These are phyloP conservation scores for Anoura caudifer DNA, from an alignment of 2,113 vertebrate species.

Conservation along the genomic window DNA sequence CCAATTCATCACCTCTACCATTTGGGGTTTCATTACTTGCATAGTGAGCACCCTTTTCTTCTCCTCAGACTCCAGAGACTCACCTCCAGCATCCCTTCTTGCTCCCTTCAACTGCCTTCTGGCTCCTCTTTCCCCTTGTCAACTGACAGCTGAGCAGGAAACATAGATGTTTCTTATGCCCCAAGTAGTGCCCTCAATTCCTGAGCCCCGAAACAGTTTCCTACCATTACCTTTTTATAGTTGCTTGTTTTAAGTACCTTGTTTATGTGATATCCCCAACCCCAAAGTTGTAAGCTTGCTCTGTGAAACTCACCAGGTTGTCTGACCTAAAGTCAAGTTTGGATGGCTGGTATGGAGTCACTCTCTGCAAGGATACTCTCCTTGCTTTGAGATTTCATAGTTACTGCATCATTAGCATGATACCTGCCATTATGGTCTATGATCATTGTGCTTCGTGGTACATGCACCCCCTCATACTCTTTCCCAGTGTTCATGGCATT, in stretches of 20 bases:
- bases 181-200: not conserved
- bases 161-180: conserved; percentile 53
- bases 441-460: conserved; percentile 58
- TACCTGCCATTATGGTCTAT: conserved; percentile 32
- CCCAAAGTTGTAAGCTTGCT: not conserved
- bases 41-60: not conserved
- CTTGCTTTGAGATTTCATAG: not conserved
- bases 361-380: not conserved
- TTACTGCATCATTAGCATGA: conserved; percentile 39
- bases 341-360: not conserved
- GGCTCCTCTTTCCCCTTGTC: not conserved
- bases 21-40: conserved; percentile 13
- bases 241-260: conserved; percentile 13
- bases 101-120: conserved; percentile 18
- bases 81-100: not conserved
- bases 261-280: not conserved
- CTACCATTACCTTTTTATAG: not conserved
- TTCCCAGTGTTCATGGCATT: conserved; percentile 41
- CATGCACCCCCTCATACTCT: not conserved
- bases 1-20: not conserved
- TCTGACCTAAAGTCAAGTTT: not conserved
- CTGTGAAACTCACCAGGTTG: not conserved
- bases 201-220: conserved; percentile 3
- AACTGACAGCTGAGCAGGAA: conserved; percentile 49
- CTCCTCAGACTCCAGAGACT: conserved; percentile 40